phyloP scores from a whole-genome alignment of 1,140 invertebrate genomes.

The Neomicropteryx cornuta region DNA sequence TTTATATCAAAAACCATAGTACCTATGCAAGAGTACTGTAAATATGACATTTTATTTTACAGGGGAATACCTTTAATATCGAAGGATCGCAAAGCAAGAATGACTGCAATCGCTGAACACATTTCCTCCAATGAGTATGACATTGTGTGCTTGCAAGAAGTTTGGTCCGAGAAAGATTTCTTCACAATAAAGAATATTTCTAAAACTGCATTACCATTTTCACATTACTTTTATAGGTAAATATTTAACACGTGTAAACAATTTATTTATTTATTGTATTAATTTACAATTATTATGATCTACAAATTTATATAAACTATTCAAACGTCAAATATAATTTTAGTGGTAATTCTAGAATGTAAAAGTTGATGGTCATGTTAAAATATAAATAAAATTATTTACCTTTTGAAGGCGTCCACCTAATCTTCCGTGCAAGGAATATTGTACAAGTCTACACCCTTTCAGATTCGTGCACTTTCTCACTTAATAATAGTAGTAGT shows the following conservation, averaged over 20 bases:
- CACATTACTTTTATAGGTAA: constrained; percentile 90
- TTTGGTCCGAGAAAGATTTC: constrained; percentile 77
- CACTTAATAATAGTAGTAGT: too few species aligned
- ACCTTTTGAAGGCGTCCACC: not conserved
- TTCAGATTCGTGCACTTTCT: too few species aligned
- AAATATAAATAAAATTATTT: constrained; percentile 1
- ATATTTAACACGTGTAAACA: constrained; percentile 5
- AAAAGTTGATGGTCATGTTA: not conserved
- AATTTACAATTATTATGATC: too few species aligned
- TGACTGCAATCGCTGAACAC: constrained; percentile 69
- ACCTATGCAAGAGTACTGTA: too few species aligned
- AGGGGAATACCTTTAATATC: constrained; percentile 79
- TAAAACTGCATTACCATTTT: constrained; percentile 56
- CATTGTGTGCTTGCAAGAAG: constrained; percentile 86
- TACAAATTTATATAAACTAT: too few species aligned
- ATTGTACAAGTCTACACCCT: too few species aligned
- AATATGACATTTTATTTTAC: constrained; percentile 16
- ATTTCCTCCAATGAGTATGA: constrained; percentile 63
- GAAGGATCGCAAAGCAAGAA: constrained; percentile 61
- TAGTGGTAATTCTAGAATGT: constrained; percentile 12
- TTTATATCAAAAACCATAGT: too few species aligned
- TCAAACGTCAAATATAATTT: not conserved
- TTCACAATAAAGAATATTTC: constrained; percentile 53
- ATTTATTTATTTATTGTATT: constrained; percentile 5
- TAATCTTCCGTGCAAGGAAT: too few species aligned